A percentile compares a stretch with the other conserved stretches of the same genome.
phyloP scores from a whole-genome alignment of 2,888 invertebrate genomes.

The Hypena proboscidalis region DNA sequence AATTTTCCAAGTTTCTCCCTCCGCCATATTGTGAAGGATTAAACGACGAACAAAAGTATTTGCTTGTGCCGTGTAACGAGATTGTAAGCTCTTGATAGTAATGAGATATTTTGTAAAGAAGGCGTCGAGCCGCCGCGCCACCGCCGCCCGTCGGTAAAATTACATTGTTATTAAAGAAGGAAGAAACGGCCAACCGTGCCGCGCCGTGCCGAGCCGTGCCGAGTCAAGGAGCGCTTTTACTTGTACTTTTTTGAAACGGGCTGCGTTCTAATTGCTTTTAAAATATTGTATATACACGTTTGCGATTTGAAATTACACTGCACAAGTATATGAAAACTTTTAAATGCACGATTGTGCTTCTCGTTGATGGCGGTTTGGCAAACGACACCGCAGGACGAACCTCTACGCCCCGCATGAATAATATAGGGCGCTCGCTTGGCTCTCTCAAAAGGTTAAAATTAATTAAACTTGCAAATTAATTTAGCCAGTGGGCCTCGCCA shows the following conservation, averaged over 20 bases:
- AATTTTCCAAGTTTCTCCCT: constrained; percentile 5
- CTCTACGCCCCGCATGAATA: constrained; percentile 40
- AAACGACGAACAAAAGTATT: constrained; percentile 18
- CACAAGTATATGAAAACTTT: too few species aligned
- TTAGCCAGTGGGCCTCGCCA: constrained; percentile 49
- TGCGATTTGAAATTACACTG: too few species aligned
- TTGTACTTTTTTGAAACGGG: constrained; percentile 11
- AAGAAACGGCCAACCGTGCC: neutral
- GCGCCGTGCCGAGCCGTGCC: neutral
- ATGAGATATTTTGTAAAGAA: constrained; percentile 32
- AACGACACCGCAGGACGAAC: constrained; percentile 10
- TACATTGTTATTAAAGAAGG: constrained; percentile 18
- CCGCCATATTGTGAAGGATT: constrained; percentile 8
- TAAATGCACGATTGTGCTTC: too few species aligned
- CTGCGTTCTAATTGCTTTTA: neutral
- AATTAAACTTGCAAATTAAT: constrained; percentile 72
- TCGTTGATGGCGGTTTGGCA: neutral
- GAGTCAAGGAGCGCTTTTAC: neutral
- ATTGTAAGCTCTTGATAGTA: constrained; percentile 23
- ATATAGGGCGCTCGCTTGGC: constrained; percentile 41
- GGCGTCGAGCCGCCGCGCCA: neutral
- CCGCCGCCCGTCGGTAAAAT: constrained; percentile 10
- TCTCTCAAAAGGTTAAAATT: constrained; percentile 63
- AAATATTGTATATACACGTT: too few species aligned
- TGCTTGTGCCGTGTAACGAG: constrained; percentile 12